Conservation (phyloP, 2,113 vertebrate genomes). For the Cryptotis parvus region DNA sequence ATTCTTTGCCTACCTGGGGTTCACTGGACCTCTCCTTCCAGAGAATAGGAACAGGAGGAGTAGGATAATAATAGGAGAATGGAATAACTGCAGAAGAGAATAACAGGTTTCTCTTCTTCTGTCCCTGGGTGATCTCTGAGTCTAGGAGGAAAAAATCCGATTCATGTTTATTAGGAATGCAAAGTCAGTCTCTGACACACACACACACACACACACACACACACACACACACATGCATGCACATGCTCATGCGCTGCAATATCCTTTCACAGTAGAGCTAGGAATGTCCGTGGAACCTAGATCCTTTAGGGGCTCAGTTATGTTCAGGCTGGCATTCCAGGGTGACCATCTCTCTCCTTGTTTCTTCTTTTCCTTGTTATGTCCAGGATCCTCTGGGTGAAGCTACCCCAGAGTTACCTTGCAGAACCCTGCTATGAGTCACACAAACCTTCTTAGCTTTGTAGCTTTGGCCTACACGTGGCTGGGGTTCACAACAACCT, state of each 20-base stretch:
- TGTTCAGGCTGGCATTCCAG: slow-evolving; percentile 51
- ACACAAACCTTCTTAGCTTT: no score
- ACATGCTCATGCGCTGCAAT: no score
- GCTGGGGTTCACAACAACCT: no score
- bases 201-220: slow-evolving; percentile 45
- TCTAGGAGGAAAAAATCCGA: not conserved
- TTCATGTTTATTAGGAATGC: not conserved
- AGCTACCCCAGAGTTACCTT: no score
- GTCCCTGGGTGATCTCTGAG: no score
- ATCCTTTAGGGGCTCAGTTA: no score
- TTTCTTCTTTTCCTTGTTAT: slow-evolving; percentile 48
- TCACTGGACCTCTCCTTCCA: not conserved
- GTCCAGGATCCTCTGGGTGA: slow-evolving; percentile 43
- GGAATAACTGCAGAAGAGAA: no score
- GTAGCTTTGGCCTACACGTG: no score
- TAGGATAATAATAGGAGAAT: no score
- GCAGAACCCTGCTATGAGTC: no score
- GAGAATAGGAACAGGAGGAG: not conserved
- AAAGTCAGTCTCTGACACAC: slow-evolving; percentile 37
- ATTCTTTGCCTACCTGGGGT: no score
- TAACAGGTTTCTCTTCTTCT: fast-evolving
- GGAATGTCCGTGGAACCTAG: not conserved
- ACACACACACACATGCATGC: no score
- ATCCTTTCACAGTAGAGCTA: not conserved
- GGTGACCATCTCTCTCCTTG: slow-evolving; percentile 65